Base-by-base conservation (phyloP, 23 tunicate species). In the Corella eumyota region DNA sequence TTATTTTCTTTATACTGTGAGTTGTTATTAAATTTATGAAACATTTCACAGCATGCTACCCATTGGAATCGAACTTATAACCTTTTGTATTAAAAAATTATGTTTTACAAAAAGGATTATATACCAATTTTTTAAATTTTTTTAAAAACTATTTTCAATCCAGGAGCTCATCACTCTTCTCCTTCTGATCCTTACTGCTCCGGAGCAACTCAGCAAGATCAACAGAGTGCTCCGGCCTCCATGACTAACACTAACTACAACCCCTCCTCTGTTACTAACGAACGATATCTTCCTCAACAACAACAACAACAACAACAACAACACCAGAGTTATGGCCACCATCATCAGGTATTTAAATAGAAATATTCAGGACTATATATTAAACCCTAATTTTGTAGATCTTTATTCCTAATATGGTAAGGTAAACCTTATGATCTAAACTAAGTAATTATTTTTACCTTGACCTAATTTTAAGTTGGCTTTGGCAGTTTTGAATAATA, bases 111-210 rank as follows among this genome's bases (percentile, higher is more conserved):
- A n/a, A n/a, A n/a, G n/a, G n/a, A n/a, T n/a, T n/a, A n/a, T n/a
- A n/a, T n/a, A n/a, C n/a, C n/a, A n/a, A n/a, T n/a, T n/a, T n/a
- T n/a, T n/a, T n/a, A n/a, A n/a, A n/a, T 19, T n/a, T 9, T 53
- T 53, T 15, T 21, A 21, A 9, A n/a, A 15, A 6, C 59, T 6
- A 53, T n/a, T 53, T 53, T 13, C 7, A 53, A 19, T 28, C 6
- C 76, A 87, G 96, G 96, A 15, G 64, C 72, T 28, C 86, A 78
- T 56, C 49, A 68, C 11, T 59, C 62, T 23, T 69, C 88, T 4
- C 96, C 85, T 0, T 70, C 81, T 9, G 86, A 78, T 61, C 66
- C 87, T 11, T 74, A 87, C 76, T 69, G 85, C 49, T 58, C 76
- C 25, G 55, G 27, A 2, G 24, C 67, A 28, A 25, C 50, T 2